These are phyloP conservation scores for Apocrypta bakeri DNA, from an alignment of 1,140 invertebrate genomes.

Conservation along the genomic window DNA sequence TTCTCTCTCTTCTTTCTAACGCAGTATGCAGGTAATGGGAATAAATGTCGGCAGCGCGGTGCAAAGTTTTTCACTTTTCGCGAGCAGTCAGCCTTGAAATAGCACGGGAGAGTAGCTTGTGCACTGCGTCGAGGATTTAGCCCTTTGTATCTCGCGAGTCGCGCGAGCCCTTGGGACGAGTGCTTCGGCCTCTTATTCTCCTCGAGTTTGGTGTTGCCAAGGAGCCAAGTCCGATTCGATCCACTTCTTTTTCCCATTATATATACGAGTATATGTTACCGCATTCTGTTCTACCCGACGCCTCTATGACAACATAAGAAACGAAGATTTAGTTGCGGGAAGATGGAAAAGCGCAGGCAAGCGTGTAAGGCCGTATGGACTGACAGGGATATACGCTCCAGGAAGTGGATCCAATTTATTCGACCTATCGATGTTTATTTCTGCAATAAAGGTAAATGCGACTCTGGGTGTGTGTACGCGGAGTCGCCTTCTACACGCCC, in stretches of 20 bases:
- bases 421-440: slow-evolving; percentile 47
- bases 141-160: background rate
- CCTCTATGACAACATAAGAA: slow-evolving; percentile 16
- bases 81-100: slow-evolving; percentile 69
- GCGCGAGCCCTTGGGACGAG: slow-evolving; percentile 13
- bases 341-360: slow-evolving; percentile 15
- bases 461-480: too few relatives aligned
- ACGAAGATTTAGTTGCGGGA: background rate
- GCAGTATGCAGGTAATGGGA: slow-evolving; percentile 55
- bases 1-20: background rate
- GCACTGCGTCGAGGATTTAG: too few relatives aligned
- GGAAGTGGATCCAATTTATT: slow-evolving; percentile 50
- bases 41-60: slow-evolving; percentile 56
- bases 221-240: slow-evolving; percentile 19
- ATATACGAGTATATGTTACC: background rate
- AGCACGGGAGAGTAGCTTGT: slow-evolving; percentile 48
- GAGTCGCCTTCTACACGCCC: too few relatives aligned
- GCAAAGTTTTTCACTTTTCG: slow-evolving; percentile 67
- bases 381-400: slow-evolving; percentile 22
- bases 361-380: slow-evolving; percentile 31
- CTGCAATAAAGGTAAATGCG: background rate
- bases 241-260: background rate
- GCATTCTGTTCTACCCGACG: background rate
- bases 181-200: background rate
- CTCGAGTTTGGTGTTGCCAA: background rate